Conservation (phyloP, 2,888 invertebrate species). For the Acrobasis suavella region DNA sequence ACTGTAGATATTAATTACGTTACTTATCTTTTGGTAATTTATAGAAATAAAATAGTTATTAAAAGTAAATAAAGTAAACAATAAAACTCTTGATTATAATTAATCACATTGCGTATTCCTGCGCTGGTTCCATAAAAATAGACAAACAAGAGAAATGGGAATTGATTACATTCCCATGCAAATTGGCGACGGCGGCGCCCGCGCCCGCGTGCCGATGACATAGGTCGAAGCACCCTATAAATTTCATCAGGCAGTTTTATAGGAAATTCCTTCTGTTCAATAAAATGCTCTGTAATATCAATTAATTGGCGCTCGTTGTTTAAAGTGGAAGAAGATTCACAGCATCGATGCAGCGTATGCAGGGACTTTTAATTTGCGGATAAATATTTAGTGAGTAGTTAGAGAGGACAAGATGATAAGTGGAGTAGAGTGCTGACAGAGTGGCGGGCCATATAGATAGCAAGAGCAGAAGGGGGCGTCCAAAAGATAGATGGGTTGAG, state of each 20-base stretch:
- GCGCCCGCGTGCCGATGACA: conserved; percentile 40
- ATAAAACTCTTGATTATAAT: conserved; percentile 21
- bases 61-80: neutral
- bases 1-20: no score
- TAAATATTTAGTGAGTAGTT: no score
- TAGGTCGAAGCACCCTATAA: conserved; percentile 52
- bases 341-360: neutral
- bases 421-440: no score
- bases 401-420: no score
- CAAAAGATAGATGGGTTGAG: no score
- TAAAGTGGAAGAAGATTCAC: neutral
- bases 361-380: neutral
- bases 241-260: conserved; percentile 53
- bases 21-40: no score
- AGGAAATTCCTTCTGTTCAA: conserved; percentile 50
- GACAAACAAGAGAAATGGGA: conserved; percentile 46
- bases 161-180: conserved; percentile 61
- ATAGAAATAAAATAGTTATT: neutral
- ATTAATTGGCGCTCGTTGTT: conserved; percentile 30
- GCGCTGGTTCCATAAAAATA: conserved; percentile 23
- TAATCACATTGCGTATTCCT: conserved; percentile 23
- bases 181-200: conserved; percentile 42
- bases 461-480: no score
- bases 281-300: conserved; percentile 35
- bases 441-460: no score